These are phyloP conservation scores for Alitta virens DNA, from an alignment of 2,888 invertebrate genomes.

Conservation along the genomic window DNA sequence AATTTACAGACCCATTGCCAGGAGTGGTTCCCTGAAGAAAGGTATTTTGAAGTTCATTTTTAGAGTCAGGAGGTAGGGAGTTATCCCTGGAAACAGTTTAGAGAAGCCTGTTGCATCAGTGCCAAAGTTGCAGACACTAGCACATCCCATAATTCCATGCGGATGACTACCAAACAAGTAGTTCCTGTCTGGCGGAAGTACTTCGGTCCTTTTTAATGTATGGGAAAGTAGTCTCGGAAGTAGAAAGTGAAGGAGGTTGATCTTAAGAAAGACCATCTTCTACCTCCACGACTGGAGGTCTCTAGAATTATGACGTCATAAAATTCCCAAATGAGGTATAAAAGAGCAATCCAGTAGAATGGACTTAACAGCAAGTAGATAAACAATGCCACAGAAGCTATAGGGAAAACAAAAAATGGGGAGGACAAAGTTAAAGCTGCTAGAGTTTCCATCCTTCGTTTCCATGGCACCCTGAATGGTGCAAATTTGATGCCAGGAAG, in stretches of 20 bases:
- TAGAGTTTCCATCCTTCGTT: constrained; percentile 82
- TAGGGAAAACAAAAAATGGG: constrained; percentile 60
- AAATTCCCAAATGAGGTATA: constrained; percentile 42
- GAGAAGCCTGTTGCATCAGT: constrained; percentile 63
- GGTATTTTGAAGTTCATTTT: constrained; percentile 74
- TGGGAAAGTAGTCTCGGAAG: constrained; percentile 76
- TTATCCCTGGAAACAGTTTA: constrained; percentile 58
- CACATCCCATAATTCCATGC: constrained; percentile 73
- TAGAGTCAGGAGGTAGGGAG: constrained; percentile 64
- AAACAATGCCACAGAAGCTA: constrained; percentile 53
- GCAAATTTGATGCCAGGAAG: constrained; percentile 78
- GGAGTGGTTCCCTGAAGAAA: constrained; percentile 69
- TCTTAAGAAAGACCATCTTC: constrained; percentile 30
- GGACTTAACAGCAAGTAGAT: constrained; percentile 61
- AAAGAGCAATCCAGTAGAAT: constrained; percentile 51
- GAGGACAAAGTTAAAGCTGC: constrained; percentile 61
- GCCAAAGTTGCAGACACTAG: constrained; percentile 76
- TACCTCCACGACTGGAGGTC: constrained; percentile 61
- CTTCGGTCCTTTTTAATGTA: constrained; percentile 78
- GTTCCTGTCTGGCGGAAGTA: constrained; percentile 75
- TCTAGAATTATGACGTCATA: constrained; percentile 67
- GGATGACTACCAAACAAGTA: constrained; percentile 83
- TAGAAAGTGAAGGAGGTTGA: no score
- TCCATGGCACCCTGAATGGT: constrained; percentile 72
- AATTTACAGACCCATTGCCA: constrained; percentile 60